phyloP scores from a whole-genome alignment of 1,140 invertebrate species.

The Trachymyrmex cornetzi region DNA sequence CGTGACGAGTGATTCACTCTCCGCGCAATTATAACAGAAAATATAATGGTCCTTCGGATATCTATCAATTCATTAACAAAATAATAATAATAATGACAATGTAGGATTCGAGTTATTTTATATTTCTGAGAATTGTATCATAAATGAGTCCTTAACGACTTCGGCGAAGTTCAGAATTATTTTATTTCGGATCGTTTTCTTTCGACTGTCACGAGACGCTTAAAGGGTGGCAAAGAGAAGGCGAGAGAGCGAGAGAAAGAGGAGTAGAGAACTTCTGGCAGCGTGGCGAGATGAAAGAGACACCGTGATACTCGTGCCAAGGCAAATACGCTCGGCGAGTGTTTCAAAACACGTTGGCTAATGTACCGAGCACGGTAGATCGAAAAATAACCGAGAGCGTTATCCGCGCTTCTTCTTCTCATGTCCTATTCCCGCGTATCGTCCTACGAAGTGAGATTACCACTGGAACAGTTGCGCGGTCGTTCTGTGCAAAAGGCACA shows the following conservation, averaged over 20 bases:
- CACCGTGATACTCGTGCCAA: constrained; percentile 81
- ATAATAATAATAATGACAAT: background rate
- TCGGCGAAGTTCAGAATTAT: constrained; percentile 52
- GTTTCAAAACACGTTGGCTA: constrained; percentile 86
- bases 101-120: background rate
- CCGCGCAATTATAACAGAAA: constrained; percentile 28
- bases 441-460: constrained; percentile 47
- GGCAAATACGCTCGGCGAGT: constrained; percentile 84
- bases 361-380: constrained; percentile 82
- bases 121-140: constrained; percentile 67
- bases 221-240: constrained; percentile 19
- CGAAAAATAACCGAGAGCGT: constrained; percentile 82
- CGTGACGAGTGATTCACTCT: constrained; percentile 38
- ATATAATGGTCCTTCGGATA: constrained; percentile 33
- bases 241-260: constrained; percentile 39
- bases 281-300: constrained; percentile 82
- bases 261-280: constrained; percentile 62
- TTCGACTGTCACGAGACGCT: constrained; percentile 31
- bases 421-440: constrained; percentile 40
- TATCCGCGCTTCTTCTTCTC: constrained; percentile 62
- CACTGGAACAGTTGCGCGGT: constrained; percentile 16
- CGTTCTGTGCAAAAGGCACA: constrained; percentile 21
- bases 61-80: constrained; percentile 28
- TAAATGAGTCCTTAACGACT: constrained; percentile 75
- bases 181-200: constrained; percentile 56